phyloP scores from a whole-genome alignment of 2,113 vertebrate genomes.

The Gila orcuttii region DNA sequence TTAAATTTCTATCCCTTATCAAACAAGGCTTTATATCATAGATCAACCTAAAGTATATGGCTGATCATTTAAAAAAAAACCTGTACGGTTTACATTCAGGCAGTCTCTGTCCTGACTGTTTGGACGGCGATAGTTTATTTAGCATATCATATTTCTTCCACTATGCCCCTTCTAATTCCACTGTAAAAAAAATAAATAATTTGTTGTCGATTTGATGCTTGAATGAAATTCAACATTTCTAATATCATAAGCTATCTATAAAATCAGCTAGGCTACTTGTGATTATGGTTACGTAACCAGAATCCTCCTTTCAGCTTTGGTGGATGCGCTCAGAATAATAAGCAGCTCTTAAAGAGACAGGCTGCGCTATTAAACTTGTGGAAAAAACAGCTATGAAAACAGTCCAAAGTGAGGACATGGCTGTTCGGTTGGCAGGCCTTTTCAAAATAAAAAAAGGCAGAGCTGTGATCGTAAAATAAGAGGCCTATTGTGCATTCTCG shows the following conservation, averaged over 20 bases:
- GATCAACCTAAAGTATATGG: not conserved
- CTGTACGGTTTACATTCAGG: not conserved
- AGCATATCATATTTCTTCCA: not conserved
- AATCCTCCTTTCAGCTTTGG: not conserved
- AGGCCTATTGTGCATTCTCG: conserved; percentile 34
- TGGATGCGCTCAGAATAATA: not conserved
- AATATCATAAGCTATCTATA: not conserved
- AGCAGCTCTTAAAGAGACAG: conserved; percentile 53
- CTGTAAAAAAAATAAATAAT: not conserved
- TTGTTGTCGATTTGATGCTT: not conserved
- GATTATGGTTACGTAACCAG: conserved; percentile 3
- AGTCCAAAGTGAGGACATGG: not conserved
- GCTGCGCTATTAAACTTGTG: not conserved
- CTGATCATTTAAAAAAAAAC: not conserved
- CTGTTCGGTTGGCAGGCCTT: not conserved
- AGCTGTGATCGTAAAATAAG: not conserved
- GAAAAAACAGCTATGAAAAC: not conserved
- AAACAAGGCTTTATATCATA: not conserved
- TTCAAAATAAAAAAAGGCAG: conserved; percentile 11
- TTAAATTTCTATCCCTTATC: not conserved
- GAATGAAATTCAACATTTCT: not conserved
- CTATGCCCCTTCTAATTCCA: not conserved
- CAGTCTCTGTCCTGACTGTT: not conserved
- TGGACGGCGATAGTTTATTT: not conserved
- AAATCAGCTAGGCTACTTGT: not conserved